Evolutionary conservation across 2,888 invertebrate species (phyloP).

Genomic region (Pyrocoelia pectoralis): DNA sequence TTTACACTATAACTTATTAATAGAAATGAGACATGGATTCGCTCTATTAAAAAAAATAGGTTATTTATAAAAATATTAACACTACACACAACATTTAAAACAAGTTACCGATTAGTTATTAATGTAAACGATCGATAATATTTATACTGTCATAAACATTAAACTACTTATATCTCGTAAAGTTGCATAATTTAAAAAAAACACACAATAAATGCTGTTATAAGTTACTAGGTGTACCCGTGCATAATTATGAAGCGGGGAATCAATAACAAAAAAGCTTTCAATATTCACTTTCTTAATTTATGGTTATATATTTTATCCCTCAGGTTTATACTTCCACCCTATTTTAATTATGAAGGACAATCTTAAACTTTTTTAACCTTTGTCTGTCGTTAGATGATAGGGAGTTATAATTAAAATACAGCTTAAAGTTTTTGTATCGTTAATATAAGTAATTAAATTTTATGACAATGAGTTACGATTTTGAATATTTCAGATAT

Average conservation of each 20-base stretch:
- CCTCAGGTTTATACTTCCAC: constrained; percentile 12
- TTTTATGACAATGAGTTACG: constrained; percentile 10
- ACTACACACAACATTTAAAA: constrained; percentile 8
- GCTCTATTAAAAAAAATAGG: constrained; percentile 10
- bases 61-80: constrained; percentile 13
- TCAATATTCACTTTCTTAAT: constrained; percentile 1
- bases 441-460: constrained; percentile 14
- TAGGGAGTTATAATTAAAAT: constrained; percentile 14
- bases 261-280: background rate
- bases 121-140: constrained; percentile 13
- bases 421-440: constrained; percentile 12
- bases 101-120: constrained; percentile 11
- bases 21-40: constrained; percentile 2
- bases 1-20: constrained; percentile 1
- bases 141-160: constrained; percentile 8
- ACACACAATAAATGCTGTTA: background rate
- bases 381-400: constrained; percentile 13
- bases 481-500: constrained; percentile 3
- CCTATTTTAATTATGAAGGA: constrained; percentile 11
- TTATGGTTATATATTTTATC: constrained; percentile 10
- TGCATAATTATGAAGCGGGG: background rate
- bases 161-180: constrained; percentile 10
- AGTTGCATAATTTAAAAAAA: constrained; percentile 4
- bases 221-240: no score
- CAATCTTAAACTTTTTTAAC: constrained; percentile 14